phyloP scores from a whole-genome alignment of 2,797 vertebrate genomes.

The Diceros bicornis region DNA sequence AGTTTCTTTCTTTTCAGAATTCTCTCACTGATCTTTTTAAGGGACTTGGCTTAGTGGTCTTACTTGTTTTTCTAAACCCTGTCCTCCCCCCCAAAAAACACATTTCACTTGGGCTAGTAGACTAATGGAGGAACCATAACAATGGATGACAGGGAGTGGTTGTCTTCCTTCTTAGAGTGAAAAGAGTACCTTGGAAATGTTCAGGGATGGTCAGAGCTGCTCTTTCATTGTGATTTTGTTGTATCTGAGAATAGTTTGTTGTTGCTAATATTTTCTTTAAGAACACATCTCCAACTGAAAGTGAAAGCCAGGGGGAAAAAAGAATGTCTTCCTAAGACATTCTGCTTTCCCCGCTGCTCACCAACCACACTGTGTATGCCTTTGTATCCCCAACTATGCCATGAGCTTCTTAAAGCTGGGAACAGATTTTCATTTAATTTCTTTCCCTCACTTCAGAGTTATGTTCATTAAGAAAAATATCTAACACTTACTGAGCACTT shows the following conservation, averaged over 20 bases:
- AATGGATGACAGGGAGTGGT: neutral
- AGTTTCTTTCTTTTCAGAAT: slow-evolving; percentile 7
- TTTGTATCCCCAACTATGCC: neutral
- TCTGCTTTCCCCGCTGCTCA: neutral
- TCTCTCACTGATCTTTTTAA: slow-evolving; percentile 39
- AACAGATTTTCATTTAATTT: slow-evolving; percentile 41
- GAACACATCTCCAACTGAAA: neutral
- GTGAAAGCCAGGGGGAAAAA: neutral
- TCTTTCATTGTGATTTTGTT: neutral
- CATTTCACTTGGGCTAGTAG: slow-evolving; percentile 11
- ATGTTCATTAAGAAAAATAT: neutral
- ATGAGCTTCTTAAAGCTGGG: slow-evolving; percentile 40
- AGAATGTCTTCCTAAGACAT: neutral
- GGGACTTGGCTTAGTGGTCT: neutral
- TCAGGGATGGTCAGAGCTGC: neutral
- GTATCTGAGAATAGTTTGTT: slow-evolving; percentile 23
- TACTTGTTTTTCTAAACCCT: neutral
- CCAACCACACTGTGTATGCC: neutral
- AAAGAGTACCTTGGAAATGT: neutral
- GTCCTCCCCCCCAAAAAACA: neutral
- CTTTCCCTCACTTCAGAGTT: slow-evolving; percentile 50
- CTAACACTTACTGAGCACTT: neutral
- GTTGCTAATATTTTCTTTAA: neutral
- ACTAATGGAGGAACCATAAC: neutral
- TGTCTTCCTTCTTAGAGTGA: neutral